Evolutionary conservation across 2,888 invertebrate genomes (phyloP).

Genomic region (Xestobium rufovillosum): DNA sequence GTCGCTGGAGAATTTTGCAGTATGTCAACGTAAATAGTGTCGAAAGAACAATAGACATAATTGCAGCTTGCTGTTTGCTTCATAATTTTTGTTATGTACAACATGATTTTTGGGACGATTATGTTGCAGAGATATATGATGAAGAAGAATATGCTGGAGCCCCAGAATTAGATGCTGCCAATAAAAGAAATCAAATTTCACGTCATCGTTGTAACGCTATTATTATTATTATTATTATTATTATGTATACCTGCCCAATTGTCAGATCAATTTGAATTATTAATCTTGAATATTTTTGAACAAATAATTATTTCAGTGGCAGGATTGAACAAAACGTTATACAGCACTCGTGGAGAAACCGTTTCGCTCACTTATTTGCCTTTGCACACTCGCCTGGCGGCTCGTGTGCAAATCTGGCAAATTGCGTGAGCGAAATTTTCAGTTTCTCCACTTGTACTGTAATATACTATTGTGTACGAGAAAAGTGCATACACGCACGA

Average conservation of each 20-base stretch:
- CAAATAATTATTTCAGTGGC: too few species aligned
- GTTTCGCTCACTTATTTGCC: too few species aligned
- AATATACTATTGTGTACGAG: neutral
- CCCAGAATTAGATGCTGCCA: slow-evolving; percentile 1
- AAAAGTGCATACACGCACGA: slow-evolving; percentile 7
- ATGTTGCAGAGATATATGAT: neutral
- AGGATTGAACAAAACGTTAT: too few species aligned
- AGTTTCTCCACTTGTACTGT: too few species aligned
- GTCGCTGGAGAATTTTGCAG: slow-evolving; percentile 6
- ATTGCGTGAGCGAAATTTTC: too few species aligned
- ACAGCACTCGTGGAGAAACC: too few species aligned
- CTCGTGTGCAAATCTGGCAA: too few species aligned
- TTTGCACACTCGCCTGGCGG: too few species aligned
- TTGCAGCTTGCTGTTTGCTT: slow-evolving; percentile 7
- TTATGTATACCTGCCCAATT: too few species aligned
- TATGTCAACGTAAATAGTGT: slow-evolving; percentile 8
- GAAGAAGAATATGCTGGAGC: slow-evolving; percentile 4
- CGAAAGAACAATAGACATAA: slow-evolving; percentile 6
- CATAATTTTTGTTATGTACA: slow-evolving; percentile 7
- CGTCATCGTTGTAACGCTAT: neutral
- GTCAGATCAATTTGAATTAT: too few species aligned
- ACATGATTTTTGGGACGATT: slow-evolving; percentile 6
- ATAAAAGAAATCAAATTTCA: slow-evolving; percentile 4
- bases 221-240: too few species aligned
- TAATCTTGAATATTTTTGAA: too few species aligned